Conservation (phyloP, 2,888 invertebrate genomes). For the Drosophila colorata region DNA sequence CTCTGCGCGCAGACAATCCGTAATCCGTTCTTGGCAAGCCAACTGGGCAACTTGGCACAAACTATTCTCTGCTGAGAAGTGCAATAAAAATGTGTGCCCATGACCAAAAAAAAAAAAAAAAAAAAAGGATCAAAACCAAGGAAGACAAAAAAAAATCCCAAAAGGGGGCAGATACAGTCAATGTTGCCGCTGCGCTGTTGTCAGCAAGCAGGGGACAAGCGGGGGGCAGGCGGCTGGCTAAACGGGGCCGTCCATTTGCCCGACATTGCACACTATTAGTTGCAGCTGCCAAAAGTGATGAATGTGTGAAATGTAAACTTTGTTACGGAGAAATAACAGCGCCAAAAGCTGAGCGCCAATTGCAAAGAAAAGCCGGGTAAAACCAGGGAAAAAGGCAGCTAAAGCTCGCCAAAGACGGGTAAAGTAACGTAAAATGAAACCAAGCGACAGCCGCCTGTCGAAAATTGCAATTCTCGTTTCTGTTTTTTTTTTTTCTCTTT, state of each 20-base stretch:
- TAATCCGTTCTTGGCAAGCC: constrained; percentile 75
- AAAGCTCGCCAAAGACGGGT: constrained; percentile 55
- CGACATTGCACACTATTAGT: constrained; percentile 79
- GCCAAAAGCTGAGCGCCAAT: constrained; percentile 70
- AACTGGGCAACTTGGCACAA: constrained; percentile 68
- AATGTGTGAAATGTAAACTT: constrained; percentile 82
- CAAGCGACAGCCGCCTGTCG: constrained; percentile 77
- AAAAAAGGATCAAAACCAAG: background rate
- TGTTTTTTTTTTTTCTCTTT: constrained; percentile 17
- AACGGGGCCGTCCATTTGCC: constrained; percentile 70
- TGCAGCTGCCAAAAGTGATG: constrained; percentile 81
- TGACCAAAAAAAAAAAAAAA: constrained; percentile 41
- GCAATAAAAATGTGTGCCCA: constrained; percentile 70
- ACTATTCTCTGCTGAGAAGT: constrained; percentile 48
- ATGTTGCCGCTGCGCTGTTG: constrained; percentile 23
- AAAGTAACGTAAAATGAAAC: constrained; percentile 67
- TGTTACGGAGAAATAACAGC: constrained; percentile 79
- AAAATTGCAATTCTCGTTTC: constrained; percentile 75
- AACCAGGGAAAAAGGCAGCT: constrained; percentile 40
- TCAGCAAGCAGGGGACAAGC: constrained; percentile 3
- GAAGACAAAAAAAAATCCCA: background rate
- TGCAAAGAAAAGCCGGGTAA: constrained; percentile 58
- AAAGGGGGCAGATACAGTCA: constrained; percentile 12
- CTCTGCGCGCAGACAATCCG: constrained; percentile 62
- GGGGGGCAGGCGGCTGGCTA: constrained; percentile 36